Evolutionary conservation across 2,113 vertebrate species (phyloP).

Genomic region (Chloropsis hardwickii): DNA sequence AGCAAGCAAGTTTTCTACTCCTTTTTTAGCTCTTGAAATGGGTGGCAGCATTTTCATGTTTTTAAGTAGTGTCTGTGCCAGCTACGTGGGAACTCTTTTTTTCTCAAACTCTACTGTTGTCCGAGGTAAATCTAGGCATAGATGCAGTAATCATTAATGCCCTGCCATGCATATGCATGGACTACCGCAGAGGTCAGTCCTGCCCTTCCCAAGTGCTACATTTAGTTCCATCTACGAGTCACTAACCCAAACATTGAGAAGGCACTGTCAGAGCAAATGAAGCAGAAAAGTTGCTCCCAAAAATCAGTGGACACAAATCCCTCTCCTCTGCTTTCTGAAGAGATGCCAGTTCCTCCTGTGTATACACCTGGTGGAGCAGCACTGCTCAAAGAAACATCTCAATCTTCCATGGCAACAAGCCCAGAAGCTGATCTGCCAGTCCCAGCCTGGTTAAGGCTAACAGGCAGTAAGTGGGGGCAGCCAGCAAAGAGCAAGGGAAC

Average conservation of each 20-base stretch:
- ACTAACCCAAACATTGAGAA: neutral
- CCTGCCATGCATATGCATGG: neutral
- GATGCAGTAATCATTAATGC: neutral
- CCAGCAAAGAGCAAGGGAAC: neutral
- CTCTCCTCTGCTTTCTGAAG: slow-evolving; percentile 37
- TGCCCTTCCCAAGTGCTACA: neutral
- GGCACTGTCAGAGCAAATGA: slow-evolving; percentile 24
- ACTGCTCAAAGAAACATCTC: slow-evolving; percentile 39
- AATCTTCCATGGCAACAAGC: slow-evolving; percentile 50
- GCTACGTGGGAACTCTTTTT: neutral
- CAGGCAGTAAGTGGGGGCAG: neutral
- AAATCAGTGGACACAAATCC: slow-evolving; percentile 27
- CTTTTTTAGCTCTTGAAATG: neutral
- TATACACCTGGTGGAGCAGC: slow-evolving; percentile 48
- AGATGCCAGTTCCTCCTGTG: slow-evolving; percentile 60
- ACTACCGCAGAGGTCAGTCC: neutral
- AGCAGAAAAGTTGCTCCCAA: slow-evolving; percentile 45
- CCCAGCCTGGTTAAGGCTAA: neutral
- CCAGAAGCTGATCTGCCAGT: slow-evolving; percentile 44
- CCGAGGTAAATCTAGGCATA: neutral
- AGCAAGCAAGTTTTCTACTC: neutral
- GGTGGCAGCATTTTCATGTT: neutral
- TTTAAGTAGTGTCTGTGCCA: neutral
- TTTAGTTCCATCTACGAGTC: neutral
- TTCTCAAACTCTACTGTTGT: neutral